Conservation (phyloP, 2,888 invertebrate genomes). For the Chaetoderma sp. region DNA sequence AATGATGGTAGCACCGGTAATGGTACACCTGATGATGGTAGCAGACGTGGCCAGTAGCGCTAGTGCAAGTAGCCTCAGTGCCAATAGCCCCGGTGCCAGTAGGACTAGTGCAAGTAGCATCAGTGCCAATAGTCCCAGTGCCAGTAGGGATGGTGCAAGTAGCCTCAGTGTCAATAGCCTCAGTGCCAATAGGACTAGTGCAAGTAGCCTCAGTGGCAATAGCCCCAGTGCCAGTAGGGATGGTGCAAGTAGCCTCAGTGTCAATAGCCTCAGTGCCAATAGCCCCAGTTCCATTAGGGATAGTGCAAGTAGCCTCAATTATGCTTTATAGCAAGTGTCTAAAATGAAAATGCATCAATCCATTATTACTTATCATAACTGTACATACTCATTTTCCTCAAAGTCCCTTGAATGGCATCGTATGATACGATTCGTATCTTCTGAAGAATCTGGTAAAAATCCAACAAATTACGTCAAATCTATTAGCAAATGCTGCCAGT, state of each 20-base stretch:
- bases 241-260: constrained; percentile 27
- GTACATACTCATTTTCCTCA: too few species aligned
- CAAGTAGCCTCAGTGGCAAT: constrained; percentile 67
- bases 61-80: background rate
- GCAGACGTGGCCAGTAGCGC: background rate
- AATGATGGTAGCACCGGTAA: background rate
- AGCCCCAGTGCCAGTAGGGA: constrained; percentile 53
- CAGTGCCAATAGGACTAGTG: constrained; percentile 25
- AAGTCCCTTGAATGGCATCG: too few species aligned
- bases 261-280: constrained; percentile 38
- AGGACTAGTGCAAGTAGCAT: background rate
- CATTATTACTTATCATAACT: too few species aligned
- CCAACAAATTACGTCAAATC: too few species aligned
- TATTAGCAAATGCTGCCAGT: too few species aligned
- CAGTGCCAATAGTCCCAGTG: background rate
- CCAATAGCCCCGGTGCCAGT: background rate
- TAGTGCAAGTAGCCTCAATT: constrained; percentile 39
- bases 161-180: background rate
- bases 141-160: background rate
- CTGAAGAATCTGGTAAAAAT: too few species aligned
- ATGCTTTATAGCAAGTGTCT: too few species aligned
- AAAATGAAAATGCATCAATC: too few species aligned
- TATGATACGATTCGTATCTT: too few species aligned
- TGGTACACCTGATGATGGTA: background rate
- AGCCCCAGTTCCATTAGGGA: constrained; percentile 67